phyloP scores from a whole-genome alignment of 2,888 invertebrate species.

The Leptopterna dolabrata region DNA sequence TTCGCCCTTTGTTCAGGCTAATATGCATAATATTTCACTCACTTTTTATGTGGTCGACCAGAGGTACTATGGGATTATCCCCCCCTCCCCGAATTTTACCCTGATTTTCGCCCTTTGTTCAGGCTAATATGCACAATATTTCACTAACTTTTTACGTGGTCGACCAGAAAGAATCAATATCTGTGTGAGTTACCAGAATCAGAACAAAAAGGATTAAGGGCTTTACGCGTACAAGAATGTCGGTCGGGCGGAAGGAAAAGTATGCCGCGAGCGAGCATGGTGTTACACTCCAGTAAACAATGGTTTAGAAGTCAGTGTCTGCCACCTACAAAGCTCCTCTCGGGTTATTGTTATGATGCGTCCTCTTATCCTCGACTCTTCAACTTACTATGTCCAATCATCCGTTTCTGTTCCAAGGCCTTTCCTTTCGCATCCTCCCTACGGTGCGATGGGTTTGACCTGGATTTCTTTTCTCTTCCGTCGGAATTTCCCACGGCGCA shows the following conservation, averaged over 20 bases:
- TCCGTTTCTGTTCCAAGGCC: neutral
- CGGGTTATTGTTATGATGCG: neutral
- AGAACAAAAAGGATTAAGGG: too few relatives aligned
- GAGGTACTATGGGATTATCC: too few relatives aligned
- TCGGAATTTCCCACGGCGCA: neutral
- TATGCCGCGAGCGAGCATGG: neutral
- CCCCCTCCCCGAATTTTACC: too few relatives aligned
- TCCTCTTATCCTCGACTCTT: neutral
- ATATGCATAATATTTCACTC: too few relatives aligned
- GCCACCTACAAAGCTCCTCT: neutral
- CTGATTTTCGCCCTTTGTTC: too few relatives aligned
- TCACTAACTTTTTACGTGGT: too few relatives aligned
- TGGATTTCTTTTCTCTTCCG: slow-evolving; percentile 1
- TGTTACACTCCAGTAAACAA: slow-evolving; percentile 4
- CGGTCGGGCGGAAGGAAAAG: neutral
- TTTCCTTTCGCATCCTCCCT: neutral
- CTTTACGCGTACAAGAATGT: neutral
- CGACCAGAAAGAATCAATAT: too few relatives aligned
- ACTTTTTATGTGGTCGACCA: too few relatives aligned
- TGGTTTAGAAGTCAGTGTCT: neutral
- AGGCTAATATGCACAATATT: too few relatives aligned
- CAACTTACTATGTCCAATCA: neutral
- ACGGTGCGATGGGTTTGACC: neutral
- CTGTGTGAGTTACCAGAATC: too few relatives aligned
- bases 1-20: too few relatives aligned